Evolutionary conservation across 2,797 vertebrate genomes (phyloP).

Genomic region (Pseudochromis fuscus): DNA sequence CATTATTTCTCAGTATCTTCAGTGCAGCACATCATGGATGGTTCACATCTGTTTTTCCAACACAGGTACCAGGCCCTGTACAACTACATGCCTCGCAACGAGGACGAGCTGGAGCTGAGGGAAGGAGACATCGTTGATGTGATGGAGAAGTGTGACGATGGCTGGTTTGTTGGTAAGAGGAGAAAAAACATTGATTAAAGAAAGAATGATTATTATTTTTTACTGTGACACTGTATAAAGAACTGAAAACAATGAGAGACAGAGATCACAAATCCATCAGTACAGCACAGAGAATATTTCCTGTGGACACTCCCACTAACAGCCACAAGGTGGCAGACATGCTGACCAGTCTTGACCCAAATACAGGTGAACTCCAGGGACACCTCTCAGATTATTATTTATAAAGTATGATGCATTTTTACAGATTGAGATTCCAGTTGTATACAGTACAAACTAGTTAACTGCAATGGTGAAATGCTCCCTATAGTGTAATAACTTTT

Average conservation of each 20-base stretch:
- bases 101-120: slow-evolving; percentile 97
- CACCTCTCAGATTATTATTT: too few species aligned
- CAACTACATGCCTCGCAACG: slow-evolving; percentile 96
- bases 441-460: too few species aligned
- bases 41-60: neutral
- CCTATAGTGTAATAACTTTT: neutral
- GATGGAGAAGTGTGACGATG: slow-evolving; percentile 98
- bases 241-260: too few species aligned
- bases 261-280: neutral
- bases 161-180: slow-evolving; percentile 97
- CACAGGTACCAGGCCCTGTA: slow-evolving; percentile 95
- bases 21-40: neutral
- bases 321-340: too few species aligned
- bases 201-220: neutral
- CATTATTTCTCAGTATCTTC: neutral
- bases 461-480: too few species aligned
- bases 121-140: slow-evolving; percentile 97
- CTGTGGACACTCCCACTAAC: too few species aligned
- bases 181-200: neutral
- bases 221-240: neutral
- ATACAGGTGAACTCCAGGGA: too few species aligned
- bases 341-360: too few species aligned
- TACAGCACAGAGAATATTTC: neutral
- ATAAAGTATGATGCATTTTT: neutral
- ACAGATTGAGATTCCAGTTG: too few species aligned